phyloP scores from a whole-genome alignment of 2,797 vertebrate genomes.

The Rhyacichthys aspro region DNA sequence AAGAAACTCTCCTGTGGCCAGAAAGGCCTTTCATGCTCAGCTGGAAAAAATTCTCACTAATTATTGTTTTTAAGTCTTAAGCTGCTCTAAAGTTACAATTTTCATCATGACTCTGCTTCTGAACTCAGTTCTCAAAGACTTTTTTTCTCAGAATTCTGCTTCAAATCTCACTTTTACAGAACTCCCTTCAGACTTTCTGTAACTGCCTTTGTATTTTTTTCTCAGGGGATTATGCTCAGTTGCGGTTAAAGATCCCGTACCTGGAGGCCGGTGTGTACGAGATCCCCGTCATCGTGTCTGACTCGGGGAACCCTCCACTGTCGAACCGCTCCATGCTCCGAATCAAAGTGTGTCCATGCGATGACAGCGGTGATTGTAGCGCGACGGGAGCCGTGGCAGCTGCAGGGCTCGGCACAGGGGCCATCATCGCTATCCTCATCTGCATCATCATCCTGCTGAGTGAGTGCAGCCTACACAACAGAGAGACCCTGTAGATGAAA shows the following conservation, averaged over 20 bases:
- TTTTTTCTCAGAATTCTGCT: too few species aligned
- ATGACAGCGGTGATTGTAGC: slow-evolving; percentile 94
- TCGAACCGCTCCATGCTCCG: slow-evolving; percentile 92
- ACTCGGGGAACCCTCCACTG: slow-evolving; percentile 95
- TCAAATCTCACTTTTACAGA: too few species aligned
- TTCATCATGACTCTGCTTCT: too few species aligned
- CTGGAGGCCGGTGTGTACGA: slow-evolving; percentile 91
- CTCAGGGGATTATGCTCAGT: slow-evolving; percentile 92
- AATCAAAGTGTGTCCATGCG: slow-evolving; percentile 96
- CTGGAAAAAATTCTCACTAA: too few species aligned
- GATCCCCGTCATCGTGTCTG: slow-evolving; percentile 91
- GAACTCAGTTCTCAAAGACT: too few species aligned
- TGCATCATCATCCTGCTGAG: slow-evolving; percentile 95
- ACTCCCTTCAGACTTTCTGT: not conserved
- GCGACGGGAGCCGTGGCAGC: slow-evolving; percentile 91
- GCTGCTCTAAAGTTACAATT: too few species aligned
- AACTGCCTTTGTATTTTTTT: not conserved
- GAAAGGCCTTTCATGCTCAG: too few species aligned
- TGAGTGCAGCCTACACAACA: slow-evolving; percentile 74
- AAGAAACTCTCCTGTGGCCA: too few species aligned
- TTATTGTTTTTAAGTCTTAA: too few species aligned
- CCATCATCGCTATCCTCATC: slow-evolving; percentile 95
- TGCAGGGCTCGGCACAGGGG: slow-evolving; percentile 92
- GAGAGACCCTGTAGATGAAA: not conserved
- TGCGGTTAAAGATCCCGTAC: slow-evolving; percentile 89